Percentiles rank a stretch among this genome's conserved stretches.
phyloP scores from a whole-genome alignment of 2,797 vertebrate genomes.

The Acipenser ruthenus region DNA sequence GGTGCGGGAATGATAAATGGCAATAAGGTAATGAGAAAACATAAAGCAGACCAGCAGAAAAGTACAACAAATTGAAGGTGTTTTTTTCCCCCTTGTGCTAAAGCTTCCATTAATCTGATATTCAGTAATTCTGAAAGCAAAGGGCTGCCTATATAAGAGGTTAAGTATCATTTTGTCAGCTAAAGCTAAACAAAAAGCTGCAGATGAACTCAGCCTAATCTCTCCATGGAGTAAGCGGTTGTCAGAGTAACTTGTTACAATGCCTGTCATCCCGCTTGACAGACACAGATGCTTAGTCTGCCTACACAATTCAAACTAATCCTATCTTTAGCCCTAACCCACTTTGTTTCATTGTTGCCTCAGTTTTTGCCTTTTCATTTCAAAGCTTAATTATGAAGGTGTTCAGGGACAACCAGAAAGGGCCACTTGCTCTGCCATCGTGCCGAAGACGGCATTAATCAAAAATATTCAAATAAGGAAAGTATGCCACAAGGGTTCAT shows the following conservation, averaged over 20 bases:
- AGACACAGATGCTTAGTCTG: conserved; percentile 57
- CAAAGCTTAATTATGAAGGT: conserved; percentile 52
- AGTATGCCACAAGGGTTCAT: conserved; percentile 24
- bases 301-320: conserved; percentile 64
- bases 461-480: conserved; percentile 54
- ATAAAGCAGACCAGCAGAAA: conserved; percentile 3
- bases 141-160: conserved; percentile 45
- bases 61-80: conserved; percentile 3
- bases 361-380: conserved; percentile 43
- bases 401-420: conserved; percentile 37
- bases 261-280: conserved; percentile 57
- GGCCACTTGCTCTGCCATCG: conserved; percentile 37
- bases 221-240: conserved; percentile 56
- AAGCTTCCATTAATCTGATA: conserved; percentile 32
- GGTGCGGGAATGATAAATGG: neutral
- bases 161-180: conserved; percentile 64
- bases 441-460: conserved; percentile 44
- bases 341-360: conserved; percentile 52
- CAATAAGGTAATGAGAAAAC: neutral
- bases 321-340: conserved; percentile 62
- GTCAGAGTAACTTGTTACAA: conserved; percentile 73
- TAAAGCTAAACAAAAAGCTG: conserved; percentile 54
- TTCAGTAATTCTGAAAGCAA: conserved; percentile 45
- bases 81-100: conserved; percentile 18
- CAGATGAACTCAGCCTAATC: conserved; percentile 61